Base-by-base conservation (phyloP, 1,140 invertebrate genomes). In the Nephila pilipes region DNA sequence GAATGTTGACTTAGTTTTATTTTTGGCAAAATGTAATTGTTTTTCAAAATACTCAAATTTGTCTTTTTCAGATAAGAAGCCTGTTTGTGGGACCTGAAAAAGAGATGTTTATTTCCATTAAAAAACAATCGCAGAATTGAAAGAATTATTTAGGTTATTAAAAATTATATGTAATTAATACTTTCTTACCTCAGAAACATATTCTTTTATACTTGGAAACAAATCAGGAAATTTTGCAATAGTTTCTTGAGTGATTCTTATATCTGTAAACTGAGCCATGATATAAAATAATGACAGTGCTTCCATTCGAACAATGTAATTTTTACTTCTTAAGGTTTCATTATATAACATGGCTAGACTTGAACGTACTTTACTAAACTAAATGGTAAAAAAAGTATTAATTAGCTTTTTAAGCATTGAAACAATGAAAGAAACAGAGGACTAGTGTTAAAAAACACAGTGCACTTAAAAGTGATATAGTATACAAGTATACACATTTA, bases 231-330 rank as follows among this genome's bases (percentile, higher is more conserved):
- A 81, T 22, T 54, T 46, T 2, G 38, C 46, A 55, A 55, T 81
- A 54, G 36, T 22, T 75, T 75, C 69, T 36, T 75, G 69, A 75
- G 80, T 54, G 20, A 81, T 54, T 81, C 46, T 81, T 55, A 81
- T 46, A 5, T 81, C 38, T 54, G 80, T 81, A 81, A 55, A 55
- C 10, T 81, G 80, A 54, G 80, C 80, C 46, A 81, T 81, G 20
- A 46, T n/a, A 16, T 12, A 25, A 25, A 54, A 81, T 46, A 55
- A 54, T 1, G 36, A 54, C 8, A 81, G 12, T 54, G 80, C 80
- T 54, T 81, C 80, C 0, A 54, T 6, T 22, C 80, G 46, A 22
- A 81, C 38, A 55, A 81, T 25, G 38, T 55, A 81, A n/a, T 81
- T 81, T 81, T 46, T 54, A 54, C 38, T 10, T 55, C 46, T 81